Evolutionary conservation across 1,140 invertebrate genomes (phyloP), one percentile per base, ranked within the genome.

Genomic region (Nymphalis io): DNA sequence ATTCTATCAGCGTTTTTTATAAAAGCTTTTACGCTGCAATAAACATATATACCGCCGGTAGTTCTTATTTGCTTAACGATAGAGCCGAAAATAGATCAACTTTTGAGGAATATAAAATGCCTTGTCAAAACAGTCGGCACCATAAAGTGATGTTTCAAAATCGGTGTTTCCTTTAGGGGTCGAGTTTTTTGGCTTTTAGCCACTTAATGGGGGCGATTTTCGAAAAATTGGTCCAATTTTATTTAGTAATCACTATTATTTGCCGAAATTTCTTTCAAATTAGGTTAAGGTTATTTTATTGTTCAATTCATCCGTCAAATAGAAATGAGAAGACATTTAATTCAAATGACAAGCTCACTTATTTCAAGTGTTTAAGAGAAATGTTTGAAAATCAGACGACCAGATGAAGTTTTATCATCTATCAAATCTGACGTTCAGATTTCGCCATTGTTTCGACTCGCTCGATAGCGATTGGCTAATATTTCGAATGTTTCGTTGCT

Each of bases 371-470:
- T n/a, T n/a, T n/a, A n/a, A n/a, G n/a, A n/a, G n/a, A n/a, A n/a
- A n/a, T n/a, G n/a, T n/a, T n/a, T n/a, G n/a, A 33, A 33, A 8
- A 33, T 8, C 10, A 8, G 27, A 15, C 3, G 40, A 44, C 4
- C n/a, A 48, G 16, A 39, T 39, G 4, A 18, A 2, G 2, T 10
- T 10, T 76, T 83, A 81, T 83, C 81, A 66, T 61, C 59, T 76
- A 79, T 81, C 74, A 80, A 78, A 83, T 83, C 81, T 83, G 81
- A 83, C 81, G 65, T 74, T 76, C 76, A 46, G 48, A 51, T 57
- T 72, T 73, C 65, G 76, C 78, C 74, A 83, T 83, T 83, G 79
- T 83, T 71, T 71, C 61, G 20, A 15, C 18, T 53, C 63, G 33
- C 18, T 68, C 72, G 70, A 70, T 63, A 42, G 63, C 63, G 48